These are phyloP conservation scores for Calephelis nemesis DNA, from an alignment of 1,140 invertebrate genomes.

Conservation along the genomic window DNA sequence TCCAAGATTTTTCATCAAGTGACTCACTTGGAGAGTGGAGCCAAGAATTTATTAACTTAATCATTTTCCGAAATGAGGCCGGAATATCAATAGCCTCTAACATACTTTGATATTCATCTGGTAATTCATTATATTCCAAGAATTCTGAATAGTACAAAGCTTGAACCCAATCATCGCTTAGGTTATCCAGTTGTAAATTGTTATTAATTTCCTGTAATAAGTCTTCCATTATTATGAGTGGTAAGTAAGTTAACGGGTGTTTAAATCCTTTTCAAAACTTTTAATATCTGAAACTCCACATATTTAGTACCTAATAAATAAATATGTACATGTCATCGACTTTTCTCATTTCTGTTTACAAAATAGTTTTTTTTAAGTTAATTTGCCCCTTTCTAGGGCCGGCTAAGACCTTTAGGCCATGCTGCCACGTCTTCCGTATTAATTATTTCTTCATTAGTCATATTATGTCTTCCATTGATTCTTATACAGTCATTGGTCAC, in stretches of 20 bases:
- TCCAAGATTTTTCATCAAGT: constrained; percentile 57
- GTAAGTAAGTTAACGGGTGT: not conserved
- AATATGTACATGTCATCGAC: no score
- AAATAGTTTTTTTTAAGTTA: no score
- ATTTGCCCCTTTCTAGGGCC: no score
- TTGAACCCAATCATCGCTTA: constrained; percentile 58
- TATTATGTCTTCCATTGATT: no score
- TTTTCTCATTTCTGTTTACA: no score
- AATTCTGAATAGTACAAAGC: constrained; percentile 58
- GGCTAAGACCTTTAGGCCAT: no score
- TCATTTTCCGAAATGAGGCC: constrained; percentile 40
- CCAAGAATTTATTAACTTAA: constrained; percentile 46
- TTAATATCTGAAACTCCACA: no score
- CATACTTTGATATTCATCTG: constrained; percentile 51
- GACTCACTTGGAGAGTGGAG: constrained; percentile 28
- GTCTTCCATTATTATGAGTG: constrained; percentile 26
- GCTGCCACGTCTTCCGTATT: no score
- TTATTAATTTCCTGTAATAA: constrained; percentile 45
- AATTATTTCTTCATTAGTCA: no score
- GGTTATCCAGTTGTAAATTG: constrained; percentile 44
- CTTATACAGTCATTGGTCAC: no score
- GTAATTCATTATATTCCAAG: constrained; percentile 58
- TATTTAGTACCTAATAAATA: no score
- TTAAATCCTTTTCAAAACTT: not conserved
- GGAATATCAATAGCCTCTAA: constrained; percentile 43